Conservation (phyloP, 2,888 invertebrate genomes). For the Diloba caeruleocephala region DNA sequence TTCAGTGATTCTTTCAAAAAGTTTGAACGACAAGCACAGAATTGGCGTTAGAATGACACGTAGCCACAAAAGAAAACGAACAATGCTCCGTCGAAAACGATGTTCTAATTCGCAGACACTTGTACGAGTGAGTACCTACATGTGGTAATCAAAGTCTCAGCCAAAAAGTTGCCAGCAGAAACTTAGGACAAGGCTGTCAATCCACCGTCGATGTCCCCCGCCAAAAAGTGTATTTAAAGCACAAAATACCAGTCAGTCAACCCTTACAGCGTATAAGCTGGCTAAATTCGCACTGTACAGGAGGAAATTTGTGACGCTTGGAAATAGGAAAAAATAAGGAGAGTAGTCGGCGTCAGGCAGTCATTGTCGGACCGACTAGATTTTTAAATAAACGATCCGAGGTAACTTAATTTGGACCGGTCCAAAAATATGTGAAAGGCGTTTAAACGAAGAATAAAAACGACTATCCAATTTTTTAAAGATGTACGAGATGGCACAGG, state of each 20-base stretch:
- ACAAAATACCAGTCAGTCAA: slow-evolving; percentile 70
- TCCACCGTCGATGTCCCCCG: slow-evolving; percentile 53
- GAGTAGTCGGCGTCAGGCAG: slow-evolving; percentile 22
- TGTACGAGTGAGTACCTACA: too few species aligned
- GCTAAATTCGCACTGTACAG: slow-evolving; percentile 71
- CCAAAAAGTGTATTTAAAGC: slow-evolving; percentile 69
- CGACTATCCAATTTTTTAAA: background rate
- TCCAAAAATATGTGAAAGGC: slow-evolving; percentile 20
- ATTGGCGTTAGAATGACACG: slow-evolving; percentile 29
- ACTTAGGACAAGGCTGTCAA: slow-evolving; percentile 73
- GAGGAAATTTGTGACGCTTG: slow-evolving; percentile 54
- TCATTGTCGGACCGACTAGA: slow-evolving; percentile 38
- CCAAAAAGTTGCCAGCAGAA: slow-evolving; percentile 63
- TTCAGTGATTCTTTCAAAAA: slow-evolving; percentile 27
- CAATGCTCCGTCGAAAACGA: slow-evolving; percentile 60
- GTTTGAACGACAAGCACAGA: slow-evolving; percentile 33
- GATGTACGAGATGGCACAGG: too few species aligned
- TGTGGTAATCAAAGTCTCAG: slow-evolving; percentile 75
- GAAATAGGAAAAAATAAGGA: slow-evolving; percentile 55
- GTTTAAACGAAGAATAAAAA: background rate
- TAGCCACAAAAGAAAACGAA: slow-evolving; percentile 53
- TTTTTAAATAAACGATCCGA: slow-evolving; percentile 43
- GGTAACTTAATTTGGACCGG: slow-evolving; percentile 34
- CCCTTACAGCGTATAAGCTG: slow-evolving; percentile 59
- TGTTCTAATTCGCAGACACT: slow-evolving; percentile 59